Conservation (phyloP, 2,888 invertebrate genomes). For the Zygothrica quintamaculata region DNA sequence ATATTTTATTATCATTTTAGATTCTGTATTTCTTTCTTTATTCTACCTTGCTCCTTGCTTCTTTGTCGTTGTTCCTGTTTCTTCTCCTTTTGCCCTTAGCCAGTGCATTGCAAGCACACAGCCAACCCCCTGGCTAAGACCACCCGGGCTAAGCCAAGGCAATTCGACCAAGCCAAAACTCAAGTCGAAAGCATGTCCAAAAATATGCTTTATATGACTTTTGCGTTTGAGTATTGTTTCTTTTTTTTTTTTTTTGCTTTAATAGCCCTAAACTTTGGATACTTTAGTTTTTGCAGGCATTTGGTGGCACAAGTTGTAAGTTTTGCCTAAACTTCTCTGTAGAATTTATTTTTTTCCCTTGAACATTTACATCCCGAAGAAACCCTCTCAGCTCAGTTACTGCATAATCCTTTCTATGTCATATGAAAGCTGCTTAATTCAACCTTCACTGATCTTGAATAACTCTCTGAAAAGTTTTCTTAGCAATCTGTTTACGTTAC, state of each 20-base stretch:
- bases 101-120: conserved; percentile 2
- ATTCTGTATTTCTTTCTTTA: conserved; percentile 67
- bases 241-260: conserved; percentile 14
- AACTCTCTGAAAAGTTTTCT: no score
- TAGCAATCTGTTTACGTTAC: no score
- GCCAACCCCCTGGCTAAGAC: background rate
- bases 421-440: no score
- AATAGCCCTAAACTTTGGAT: conserved; percentile 5
- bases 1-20: conserved; percentile 82
- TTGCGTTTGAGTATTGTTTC: conserved; percentile 50
- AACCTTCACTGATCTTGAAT: no score
- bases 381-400: no score
- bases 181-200: conserved; percentile 62
- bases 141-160: conserved; percentile 28
- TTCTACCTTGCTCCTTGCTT: background rate
- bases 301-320: background rate
- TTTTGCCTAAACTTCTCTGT: no score
- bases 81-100: background rate
- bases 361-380: no score
- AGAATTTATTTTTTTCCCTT: no score
- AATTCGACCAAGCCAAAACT: conserved; percentile 52
- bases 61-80: background rate
- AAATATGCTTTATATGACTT: conserved; percentile 75
- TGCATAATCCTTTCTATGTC: no score
- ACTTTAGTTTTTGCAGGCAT: background rate